phyloP scores from a whole-genome alignment of 2,797 vertebrate species.

The Eulemur albifrons region DNA sequence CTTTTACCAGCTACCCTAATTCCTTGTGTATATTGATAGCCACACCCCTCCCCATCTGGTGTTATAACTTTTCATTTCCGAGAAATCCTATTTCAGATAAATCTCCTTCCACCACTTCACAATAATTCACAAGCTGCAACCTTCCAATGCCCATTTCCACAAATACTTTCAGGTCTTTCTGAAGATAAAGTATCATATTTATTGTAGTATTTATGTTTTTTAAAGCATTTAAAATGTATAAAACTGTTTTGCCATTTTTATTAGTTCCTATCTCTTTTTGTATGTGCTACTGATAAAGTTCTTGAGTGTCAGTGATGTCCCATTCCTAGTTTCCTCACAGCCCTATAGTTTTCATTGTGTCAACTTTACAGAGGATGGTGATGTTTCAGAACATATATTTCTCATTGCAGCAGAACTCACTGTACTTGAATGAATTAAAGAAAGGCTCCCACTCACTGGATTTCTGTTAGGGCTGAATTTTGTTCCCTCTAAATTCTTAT shows the following conservation, averaged over 20 bases:
- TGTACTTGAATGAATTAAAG: background rate
- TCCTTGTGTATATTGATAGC: background rate
- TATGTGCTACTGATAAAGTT: background rate
- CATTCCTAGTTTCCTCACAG: background rate
- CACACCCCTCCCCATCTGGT: background rate
- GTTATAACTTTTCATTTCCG: background rate
- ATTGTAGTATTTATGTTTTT: background rate
- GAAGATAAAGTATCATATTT: background rate
- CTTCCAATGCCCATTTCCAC: background rate
- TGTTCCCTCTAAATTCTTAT: background rate
- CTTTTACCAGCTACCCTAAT: background rate
- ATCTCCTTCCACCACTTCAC: background rate
- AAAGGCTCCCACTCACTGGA: background rate
- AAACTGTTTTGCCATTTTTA: background rate
- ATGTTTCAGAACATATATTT: background rate
- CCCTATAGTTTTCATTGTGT: background rate
- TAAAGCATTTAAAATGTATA: background rate
- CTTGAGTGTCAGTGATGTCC: background rate
- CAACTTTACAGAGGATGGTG: background rate
- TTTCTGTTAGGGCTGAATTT: background rate
- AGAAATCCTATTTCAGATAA: background rate
- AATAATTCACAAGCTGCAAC: background rate
- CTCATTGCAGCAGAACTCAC: background rate
- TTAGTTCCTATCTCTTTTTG: background rate
- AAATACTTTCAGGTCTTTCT: background rate